Evolutionary conservation across 1,140 invertebrate species (phyloP), one percentile per base, ranked within the genome.

Genomic region (Paraescarpia echinospica): DNA sequence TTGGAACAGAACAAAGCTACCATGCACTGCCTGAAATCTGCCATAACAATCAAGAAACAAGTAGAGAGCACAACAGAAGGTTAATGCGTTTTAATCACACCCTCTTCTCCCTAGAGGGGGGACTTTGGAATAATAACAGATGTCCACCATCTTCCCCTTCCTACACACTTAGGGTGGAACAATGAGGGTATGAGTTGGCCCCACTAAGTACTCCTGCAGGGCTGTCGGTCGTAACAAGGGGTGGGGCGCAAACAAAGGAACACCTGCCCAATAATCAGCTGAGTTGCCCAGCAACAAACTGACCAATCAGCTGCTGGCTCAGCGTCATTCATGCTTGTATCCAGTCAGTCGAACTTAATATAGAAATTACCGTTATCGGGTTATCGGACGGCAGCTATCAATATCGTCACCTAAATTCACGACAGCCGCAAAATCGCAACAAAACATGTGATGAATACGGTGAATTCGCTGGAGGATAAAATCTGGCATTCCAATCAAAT

Each of bases 401-500:
- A 77, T 77, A 77, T 77, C 59, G 59, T 27, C 59, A 77, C 59
- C 59, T 27, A 31, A 77, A 77, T 77, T 77, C 12, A 77, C 41
- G 41, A 41, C 41, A 41, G 12, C 12, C 41, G 41, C 18, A 77
- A 18, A 77, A 77, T 4, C 27, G 59, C 18, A 27, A 77, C 59
- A 77, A 77, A 77, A 77, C 59, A 77, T 1, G 18, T 77, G 59
- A 8, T 77, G 59, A 77, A 77, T 14, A 77, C 18, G 59, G 59
- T 27, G 22, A 77, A 41, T 41, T 41, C 8, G 5, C 5, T 77
- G 22, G 59, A 77, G 8, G 27, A 2, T 27, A 14, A 14, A 77
- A 77, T 77, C 59, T 77, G 59, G 59, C 59, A 77, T 77, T 77
- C 59, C 59, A 77, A 77, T 77, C 59, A 77, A 77, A 77, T 77